Evolutionary conservation across 2,113 vertebrate genomes (phyloP).

Genomic region (Brachyhypopomus occidentalis): DNA sequence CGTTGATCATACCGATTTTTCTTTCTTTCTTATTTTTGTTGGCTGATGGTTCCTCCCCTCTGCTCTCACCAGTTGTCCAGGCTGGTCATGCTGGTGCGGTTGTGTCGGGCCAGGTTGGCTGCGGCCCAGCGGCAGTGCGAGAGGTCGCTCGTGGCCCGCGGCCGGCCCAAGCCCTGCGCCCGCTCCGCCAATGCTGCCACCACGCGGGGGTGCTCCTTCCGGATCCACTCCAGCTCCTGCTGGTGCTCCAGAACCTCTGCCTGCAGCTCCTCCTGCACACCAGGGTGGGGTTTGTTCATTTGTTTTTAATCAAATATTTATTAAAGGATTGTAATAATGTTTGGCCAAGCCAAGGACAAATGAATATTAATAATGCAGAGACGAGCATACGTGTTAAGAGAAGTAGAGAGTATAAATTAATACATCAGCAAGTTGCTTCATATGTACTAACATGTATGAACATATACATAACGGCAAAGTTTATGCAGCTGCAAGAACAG

Average conservation of each 20-base stretch:
- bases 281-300: neutral
- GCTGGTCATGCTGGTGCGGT: slow-evolving; percentile 74
- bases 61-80: slow-evolving; percentile 76
- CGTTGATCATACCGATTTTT: too few species aligned
- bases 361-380: too few species aligned
- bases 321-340: too few species aligned
- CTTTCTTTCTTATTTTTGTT: neutral
- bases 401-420: too few species aligned
- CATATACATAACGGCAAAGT: too few species aligned
- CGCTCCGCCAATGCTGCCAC: slow-evolving; percentile 70
- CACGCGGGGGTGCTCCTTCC: slow-evolving; percentile 73
- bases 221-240: slow-evolving; percentile 73
- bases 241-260: slow-evolving; percentile 73
- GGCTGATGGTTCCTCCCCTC: neutral
- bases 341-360: too few species aligned
- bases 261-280: slow-evolving; percentile 76
- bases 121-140: slow-evolving; percentile 81
- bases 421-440: too few species aligned
- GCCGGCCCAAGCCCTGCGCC: slow-evolving; percentile 60
- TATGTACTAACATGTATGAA: too few species aligned
- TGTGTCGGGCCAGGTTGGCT: slow-evolving; percentile 78
- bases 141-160: slow-evolving; percentile 76
- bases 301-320: too few species aligned
- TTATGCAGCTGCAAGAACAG: too few species aligned
- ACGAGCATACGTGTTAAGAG: too few species aligned